Evolutionary conservation across 2,113 vertebrate genomes (phyloP), one percentile per base, ranked within the genome.

Genomic region (Parotia lawesii): DNA sequence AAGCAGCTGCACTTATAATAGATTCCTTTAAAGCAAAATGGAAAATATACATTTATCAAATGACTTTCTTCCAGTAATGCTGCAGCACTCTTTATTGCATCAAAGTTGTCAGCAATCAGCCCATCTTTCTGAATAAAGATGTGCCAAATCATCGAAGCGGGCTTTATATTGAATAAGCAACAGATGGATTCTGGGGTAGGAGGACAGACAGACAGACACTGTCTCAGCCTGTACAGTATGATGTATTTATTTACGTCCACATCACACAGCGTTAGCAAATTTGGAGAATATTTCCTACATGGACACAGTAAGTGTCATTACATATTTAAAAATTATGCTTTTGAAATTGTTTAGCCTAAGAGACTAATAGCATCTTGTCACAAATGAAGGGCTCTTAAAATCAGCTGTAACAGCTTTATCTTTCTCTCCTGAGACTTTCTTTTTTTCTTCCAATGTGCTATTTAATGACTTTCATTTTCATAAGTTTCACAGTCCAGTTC

Each of bases 11-110:
- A 92, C 96, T 97, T 96, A 96, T 95, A 97, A 98, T 97, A 97
- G 96, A 95, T 97, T 97, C 95, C 95, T 97, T 97, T 98, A 97
- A 97, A 97, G 94, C 93, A 97, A 97, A 98, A 98, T 96, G 94
- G 94, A 95, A 97, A 98, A 97, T 94, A 98, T 92, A 96, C 97
- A 97, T 97, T 98, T 97, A 97, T 97, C 96, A 97, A 97, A 97
- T 96, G 92, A 97, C 96, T 97, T 97, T 96, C 94, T 97, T 95
- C 96, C 92, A 96, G 89, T 94, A 95, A 88, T 79, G 95, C 95
- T 91, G 96, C 93, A 96, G 94, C 79, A 74, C 89, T 94, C 97
- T 96, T 96, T 94, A 97, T 97, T 94, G 70, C 95, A 97, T 97
- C 91, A 96, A 96, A 97, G 94, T 93, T 96, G 80, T 96, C 91